Evolutionary conservation across 2,797 vertebrate species (phyloP), one percentile per base, ranked within the genome.

Genomic region (Oreochromis grahami): DNA sequence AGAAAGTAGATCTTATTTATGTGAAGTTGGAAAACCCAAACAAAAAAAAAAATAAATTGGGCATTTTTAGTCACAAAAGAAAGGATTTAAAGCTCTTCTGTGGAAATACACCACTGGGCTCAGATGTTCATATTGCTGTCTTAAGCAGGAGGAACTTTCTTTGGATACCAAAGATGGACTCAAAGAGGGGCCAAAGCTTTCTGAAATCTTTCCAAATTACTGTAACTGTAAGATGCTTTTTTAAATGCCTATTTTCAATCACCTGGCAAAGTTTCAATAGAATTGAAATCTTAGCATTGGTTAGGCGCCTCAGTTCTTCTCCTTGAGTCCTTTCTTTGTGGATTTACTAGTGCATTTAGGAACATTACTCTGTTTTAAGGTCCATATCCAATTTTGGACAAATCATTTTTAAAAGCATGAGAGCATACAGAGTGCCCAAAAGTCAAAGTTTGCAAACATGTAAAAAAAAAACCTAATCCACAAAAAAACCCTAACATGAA

Each of bases 31-130:
- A 60, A 60, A 19, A 34, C 56, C 29, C 9, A 1, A 36, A 38
- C 32, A 63, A 11, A n/a, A 41, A 0, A 9, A 0, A 9, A 3
- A 1, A 2, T 13, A 32, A 9, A 5, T 14, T 14, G 29, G 5
- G 32, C 3, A 38, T 21, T 65, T 65, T 41, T 65, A 24, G n/a
- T 41, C n/a, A 5, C 4, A 65, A 68, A 41, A 38, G 2, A 1
- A 38, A 36, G 7, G 29, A 32, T 17, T 32, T 58, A 58, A 65
- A 8, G 41, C 41, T 41, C 19, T 65, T 65, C 36, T 41, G 36
- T 41, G 36, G 60, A 41, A 8, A 65, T 21, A 63, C 10, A 21
- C 6, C 19, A 65, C 60, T 65, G 10, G 7, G 36, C n/a, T 68
- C 63, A 26, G 21, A 24, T 43, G 38, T 4, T 41, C 8, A n/a